Percentiles rank a stretch among this genome's conserved stretches.
phyloP scores from a whole-genome alignment of 2,113 vertebrate species.

The Taxidea taxus region DNA sequence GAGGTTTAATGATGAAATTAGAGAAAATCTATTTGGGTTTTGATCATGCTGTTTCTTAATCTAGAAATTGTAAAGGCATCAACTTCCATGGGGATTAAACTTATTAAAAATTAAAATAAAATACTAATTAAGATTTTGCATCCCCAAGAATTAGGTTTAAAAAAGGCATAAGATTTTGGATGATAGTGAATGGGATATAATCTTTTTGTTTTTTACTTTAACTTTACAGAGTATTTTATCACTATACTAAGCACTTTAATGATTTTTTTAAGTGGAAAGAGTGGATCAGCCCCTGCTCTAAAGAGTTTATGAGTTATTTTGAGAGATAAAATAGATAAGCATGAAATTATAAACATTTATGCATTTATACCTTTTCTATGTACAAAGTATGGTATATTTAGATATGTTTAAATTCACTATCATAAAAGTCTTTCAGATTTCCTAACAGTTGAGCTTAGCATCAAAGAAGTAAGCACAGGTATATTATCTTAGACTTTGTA shows the following conservation, averaged over 20 bases:
- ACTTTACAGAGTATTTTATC: not conserved
- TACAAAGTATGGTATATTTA: not conserved
- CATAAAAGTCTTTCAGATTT: not conserved
- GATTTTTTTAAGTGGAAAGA: not conserved
- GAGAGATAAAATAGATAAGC: not conserved
- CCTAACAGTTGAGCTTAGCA: not conserved
- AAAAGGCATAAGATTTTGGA: not conserved
- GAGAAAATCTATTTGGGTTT: not conserved
- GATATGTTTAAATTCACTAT: not conserved
- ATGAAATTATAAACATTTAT: not conserved
- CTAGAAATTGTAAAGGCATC: slow-evolving; percentile 8
- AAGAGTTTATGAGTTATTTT: not conserved
- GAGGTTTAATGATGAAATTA: not conserved
- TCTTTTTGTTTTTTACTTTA: not conserved
- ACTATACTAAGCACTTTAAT: not conserved
- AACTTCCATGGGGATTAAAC: not conserved
- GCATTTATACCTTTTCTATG: not conserved
- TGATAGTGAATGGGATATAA: not conserved
- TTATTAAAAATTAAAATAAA: not conserved
- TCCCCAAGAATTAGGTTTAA: not conserved
- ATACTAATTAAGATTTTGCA: not conserved
- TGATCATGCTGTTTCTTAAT: not conserved
- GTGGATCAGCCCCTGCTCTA: not conserved
- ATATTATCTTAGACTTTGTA: not conserved
- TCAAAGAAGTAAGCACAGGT: not conserved